These are phyloP conservation scores for Ruditapes philippinarum DNA, from an alignment of 1,140 invertebrate genomes.

Conservation along the genomic window DNA sequence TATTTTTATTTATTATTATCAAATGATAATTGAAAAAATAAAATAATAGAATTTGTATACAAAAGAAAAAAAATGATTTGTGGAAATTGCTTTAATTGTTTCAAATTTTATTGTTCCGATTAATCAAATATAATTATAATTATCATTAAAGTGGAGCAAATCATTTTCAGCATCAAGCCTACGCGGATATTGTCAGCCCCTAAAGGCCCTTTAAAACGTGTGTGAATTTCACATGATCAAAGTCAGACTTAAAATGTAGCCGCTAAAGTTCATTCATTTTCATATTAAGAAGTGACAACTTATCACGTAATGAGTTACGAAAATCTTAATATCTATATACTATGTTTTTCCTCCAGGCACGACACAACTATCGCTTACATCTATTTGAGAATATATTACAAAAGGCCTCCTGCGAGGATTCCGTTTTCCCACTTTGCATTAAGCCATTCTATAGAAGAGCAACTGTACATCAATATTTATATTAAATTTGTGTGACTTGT, in stretches of 20 bases:
- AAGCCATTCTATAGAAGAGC: conserved; percentile 2
- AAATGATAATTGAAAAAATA: no score
- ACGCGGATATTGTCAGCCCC: background rate
- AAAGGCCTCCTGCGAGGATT: background rate
- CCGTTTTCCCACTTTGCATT: background rate
- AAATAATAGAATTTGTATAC: no score
- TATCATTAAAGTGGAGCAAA: no score
- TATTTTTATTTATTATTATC: background rate
- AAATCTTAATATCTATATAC: background rate
- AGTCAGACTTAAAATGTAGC: background rate
- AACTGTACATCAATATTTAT: conserved; percentile 29
- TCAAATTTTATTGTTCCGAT: no score
- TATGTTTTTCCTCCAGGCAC: background rate
- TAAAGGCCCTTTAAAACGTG: background rate
- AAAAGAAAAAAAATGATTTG: no score
- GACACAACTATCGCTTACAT: background rate
- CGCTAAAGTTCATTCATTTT: background rate
- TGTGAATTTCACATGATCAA: background rate
- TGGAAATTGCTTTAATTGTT: no score
- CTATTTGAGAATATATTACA: conserved; percentile 14
- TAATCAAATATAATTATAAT: no score
- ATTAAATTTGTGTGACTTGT: conserved; percentile 47
- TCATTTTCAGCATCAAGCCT: no score
- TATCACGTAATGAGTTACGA: conserved; percentile 3
- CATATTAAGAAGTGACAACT: conserved; percentile 12